Conservation (phyloP, 2,888 invertebrate species). For the Mactromeris polynyma region DNA sequence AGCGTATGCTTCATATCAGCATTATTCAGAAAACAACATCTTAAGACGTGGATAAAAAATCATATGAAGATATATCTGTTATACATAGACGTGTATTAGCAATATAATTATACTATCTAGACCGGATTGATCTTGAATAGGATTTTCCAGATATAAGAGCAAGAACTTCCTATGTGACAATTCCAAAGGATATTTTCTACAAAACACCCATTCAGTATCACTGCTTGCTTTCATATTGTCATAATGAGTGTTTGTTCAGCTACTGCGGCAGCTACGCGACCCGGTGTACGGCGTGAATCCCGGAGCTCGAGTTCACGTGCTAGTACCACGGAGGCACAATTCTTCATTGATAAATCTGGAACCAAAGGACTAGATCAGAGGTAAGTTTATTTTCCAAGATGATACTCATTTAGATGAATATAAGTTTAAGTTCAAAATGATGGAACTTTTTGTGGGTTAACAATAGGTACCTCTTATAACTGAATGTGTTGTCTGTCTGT, state of each 20-base stretch:
- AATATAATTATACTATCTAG: not conserved
- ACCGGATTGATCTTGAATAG: not conserved
- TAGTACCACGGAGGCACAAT: conserved; percentile 59
- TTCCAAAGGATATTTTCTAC: not conserved
- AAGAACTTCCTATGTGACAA: not conserved
- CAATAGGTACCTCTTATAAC: not conserved
- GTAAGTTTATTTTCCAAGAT: not conserved
- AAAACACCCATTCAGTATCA: too few relatives aligned
- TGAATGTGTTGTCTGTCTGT: not conserved
- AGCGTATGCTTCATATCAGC: too few relatives aligned
- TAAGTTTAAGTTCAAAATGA: not conserved
- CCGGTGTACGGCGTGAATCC: conserved; percentile 49
- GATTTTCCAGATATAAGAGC: not conserved
- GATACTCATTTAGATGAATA: not conserved
- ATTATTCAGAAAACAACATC: too few relatives aligned
- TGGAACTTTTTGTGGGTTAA: not conserved
- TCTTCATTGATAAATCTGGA: conserved; percentile 48
- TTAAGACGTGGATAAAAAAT: too few relatives aligned
- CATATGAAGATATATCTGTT: not conserved
- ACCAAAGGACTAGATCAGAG: conserved; percentile 20
- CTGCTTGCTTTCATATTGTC: not conserved
- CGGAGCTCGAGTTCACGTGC: conserved; percentile 56
- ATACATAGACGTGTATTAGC: not conserved
- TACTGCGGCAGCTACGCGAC: conserved; percentile 54
- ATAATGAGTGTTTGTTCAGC: conserved; percentile 58